phyloP scores from a whole-genome alignment of 2,888 invertebrate species.

The Callimorpha dominula region DNA sequence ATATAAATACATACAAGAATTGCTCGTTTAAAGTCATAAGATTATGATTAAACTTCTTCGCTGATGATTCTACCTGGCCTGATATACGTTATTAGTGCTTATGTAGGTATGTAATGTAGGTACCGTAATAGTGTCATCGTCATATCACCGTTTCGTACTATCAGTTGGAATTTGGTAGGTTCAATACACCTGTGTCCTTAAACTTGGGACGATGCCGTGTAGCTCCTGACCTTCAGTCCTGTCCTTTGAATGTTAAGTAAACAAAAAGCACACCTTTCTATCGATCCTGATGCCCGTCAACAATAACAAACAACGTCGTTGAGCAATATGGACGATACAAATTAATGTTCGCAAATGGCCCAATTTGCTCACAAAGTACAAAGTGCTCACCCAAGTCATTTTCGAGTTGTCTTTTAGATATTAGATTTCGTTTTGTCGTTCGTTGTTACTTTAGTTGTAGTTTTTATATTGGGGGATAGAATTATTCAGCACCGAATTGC shows the following conservation, averaged over 20 bases:
- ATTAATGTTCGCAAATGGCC: neutral
- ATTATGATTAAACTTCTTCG: no score
- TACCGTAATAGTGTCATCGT: no score
- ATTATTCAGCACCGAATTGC: no score
- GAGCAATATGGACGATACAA: neutral
- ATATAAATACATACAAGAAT: no score
- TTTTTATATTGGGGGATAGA: no score
- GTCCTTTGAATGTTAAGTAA: slow-evolving; percentile 3
- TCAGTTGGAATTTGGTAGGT: neutral
- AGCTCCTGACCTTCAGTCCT: neutral
- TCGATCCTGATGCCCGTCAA: slow-evolving; percentile 5
- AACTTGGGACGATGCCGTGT: slow-evolving; percentile 1
- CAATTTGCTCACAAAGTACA: neutral
- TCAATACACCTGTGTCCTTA: neutral
- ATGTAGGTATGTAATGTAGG: no score
- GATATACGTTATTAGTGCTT: no score
- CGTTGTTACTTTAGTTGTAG: neutral
- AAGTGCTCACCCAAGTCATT: neutral
- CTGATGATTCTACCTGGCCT: no score
- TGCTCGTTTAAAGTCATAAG: no score
- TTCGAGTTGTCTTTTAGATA: neutral
- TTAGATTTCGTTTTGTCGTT: neutral
- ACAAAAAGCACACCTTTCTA: slow-evolving; percentile 11
- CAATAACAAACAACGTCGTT: neutral
- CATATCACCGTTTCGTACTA: no score